Evolutionary conservation across 2,888 invertebrate genomes (phyloP), one percentile per base, ranked within the genome.

Genomic region (Chromoteleia sp.): DNA sequence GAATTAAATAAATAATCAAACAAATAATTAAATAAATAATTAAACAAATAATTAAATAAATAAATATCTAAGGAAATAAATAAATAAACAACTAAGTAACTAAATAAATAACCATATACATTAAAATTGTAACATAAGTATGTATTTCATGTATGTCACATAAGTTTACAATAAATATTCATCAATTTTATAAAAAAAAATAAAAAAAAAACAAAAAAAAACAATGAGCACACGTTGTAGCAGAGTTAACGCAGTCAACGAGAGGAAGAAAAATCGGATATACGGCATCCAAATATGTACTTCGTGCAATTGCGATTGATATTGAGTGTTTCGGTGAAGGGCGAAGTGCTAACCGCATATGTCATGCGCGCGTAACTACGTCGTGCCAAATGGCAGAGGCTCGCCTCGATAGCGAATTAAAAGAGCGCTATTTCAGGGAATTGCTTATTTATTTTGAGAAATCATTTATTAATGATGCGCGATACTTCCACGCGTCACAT

Each of bases 391-490:
- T 84, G 84, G 85, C 85, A 83, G 82, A 83, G 73, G 82, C 71
- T 83, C 43, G 68, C 39, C 61, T 70, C 65, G 65, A 67, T 81
- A 48, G 71, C 54, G 76, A 81, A 81, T 70, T 73, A 63, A 79
- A 81, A 78, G 80, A 75, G 77, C 73, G 68, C 84, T 85, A 85
- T 85, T 86, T 84, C 70, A 79, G 85, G 71, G 19, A 78, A 83
- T 81, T 70, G 84, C 81, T 82, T 80, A 81, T 83, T 85, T 85
- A 85, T 85, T 85, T 85, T 83, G 75, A 84, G 85, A 81, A 76
- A 81, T 81, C 85, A 85, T 86, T 85, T 85, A 86, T 85, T 85
- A 84, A 86, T 81, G 71, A 83, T 80, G 77, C 84, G 76, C 80
- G 83, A 68, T 75, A 80, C 82, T 81, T 79, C 65, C 78, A 68